A percentile compares a stretch with the other conserved stretches of the same genome.
phyloP scores from a whole-genome alignment of 2,888 invertebrate genomes.

The Periphyllus acericola region DNA sequence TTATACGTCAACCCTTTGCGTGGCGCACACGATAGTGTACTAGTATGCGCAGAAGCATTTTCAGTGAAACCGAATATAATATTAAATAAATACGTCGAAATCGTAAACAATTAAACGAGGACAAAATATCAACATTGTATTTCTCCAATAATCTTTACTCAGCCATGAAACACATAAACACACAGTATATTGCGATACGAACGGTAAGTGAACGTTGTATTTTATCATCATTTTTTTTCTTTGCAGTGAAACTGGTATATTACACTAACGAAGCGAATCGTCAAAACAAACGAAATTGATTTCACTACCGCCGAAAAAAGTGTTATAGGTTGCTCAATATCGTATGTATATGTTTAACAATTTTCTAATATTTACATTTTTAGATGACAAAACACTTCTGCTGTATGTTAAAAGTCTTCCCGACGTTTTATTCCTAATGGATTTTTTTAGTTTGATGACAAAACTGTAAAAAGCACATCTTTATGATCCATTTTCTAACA shows the following conservation, averaged over 20 bases:
- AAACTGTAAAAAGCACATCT: neutral
- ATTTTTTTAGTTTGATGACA: constrained; percentile 13
- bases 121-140: too few relatives aligned
- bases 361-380: constrained; percentile 31
- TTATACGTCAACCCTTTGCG: too few relatives aligned
- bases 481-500: neutral
- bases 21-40: too few relatives aligned
- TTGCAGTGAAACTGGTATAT: neutral
- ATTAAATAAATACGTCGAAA: too few relatives aligned
- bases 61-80: too few relatives aligned
- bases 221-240: neutral
- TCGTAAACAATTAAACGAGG: too few relatives aligned
- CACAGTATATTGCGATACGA: too few relatives aligned
- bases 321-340: neutral
- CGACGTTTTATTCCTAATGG: constrained; percentile 16
- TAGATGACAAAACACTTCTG: constrained; percentile 7
- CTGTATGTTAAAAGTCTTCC: constrained; percentile 19
- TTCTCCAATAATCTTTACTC: too few relatives aligned
- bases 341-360: neutral
- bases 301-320: neutral
- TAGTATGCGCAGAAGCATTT: too few relatives aligned
- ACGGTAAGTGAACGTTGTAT: too few relatives aligned
- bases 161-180: too few relatives aligned
- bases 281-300: neutral
- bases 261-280: neutral